These are phyloP conservation scores for Drosophila sulfurigaster DNA, from an alignment of 1,140 invertebrate genomes.

Conservation along the genomic window DNA sequence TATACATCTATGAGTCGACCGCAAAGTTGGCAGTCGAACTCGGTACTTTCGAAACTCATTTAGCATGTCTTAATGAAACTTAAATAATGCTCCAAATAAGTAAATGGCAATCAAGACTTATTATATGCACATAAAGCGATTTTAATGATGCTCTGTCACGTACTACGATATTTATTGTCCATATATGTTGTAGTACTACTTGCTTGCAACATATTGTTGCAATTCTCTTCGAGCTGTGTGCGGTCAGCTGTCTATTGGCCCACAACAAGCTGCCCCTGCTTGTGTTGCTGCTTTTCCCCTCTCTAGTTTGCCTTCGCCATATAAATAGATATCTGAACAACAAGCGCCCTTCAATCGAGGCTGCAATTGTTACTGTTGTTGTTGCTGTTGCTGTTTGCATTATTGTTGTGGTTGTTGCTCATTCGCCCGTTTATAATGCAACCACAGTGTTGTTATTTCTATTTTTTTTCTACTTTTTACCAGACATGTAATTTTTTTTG, in stretches of 20 bases:
- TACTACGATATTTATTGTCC: not conserved
- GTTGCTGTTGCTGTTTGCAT: constrained; percentile 22
- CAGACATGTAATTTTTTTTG: constrained; percentile 49
- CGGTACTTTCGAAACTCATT: constrained; percentile 76
- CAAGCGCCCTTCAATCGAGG: constrained; percentile 67
- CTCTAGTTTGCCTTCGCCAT: constrained; percentile 4
- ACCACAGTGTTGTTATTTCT: constrained; percentile 64
- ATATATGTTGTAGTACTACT: not conserved
- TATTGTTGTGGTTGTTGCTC: constrained; percentile 55
- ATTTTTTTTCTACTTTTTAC: constrained; percentile 17
- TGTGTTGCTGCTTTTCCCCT: not conserved
- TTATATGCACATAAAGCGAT: constrained; percentile 62
- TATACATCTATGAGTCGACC: too few species aligned
- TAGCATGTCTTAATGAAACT: constrained; percentile 82
- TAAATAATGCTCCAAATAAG: constrained; percentile 79
- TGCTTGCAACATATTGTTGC: constrained; percentile 5
- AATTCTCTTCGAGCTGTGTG: constrained; percentile 30
- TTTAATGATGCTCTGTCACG: constrained; percentile 59
- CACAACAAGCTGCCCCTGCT: not conserved
- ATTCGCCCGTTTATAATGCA: constrained; percentile 78
- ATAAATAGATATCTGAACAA: constrained; percentile 18
- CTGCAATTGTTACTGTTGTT: constrained; percentile 38
- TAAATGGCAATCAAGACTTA: constrained; percentile 75
- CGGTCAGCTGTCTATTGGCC: constrained; percentile 32
- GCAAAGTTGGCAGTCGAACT: not conserved